These are phyloP conservation scores for Callinectes sapidus DNA, from an alignment of 2,888 invertebrate species.

Conservation along the genomic window DNA sequence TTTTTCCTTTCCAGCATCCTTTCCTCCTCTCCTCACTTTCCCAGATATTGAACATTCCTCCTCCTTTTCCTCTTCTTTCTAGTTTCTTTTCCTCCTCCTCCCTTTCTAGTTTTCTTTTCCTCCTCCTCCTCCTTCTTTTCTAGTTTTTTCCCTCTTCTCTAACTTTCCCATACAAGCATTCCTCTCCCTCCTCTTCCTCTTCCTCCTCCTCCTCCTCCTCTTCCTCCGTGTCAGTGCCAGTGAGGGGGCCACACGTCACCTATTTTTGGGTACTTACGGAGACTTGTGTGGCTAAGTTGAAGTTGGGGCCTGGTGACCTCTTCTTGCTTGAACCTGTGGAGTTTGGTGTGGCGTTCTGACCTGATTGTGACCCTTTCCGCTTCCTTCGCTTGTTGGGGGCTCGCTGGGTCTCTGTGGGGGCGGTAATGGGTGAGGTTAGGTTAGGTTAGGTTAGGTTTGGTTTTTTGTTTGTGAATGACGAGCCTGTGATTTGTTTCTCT, in stretches of 20 bases:
- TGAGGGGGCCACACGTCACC: background rate
- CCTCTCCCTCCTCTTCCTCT: background rate
- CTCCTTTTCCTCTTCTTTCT: background rate
- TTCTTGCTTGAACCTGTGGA: conserved; percentile 86
- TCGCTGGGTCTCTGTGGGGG: conserved; percentile 86
- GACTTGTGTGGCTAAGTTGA: conserved; percentile 95
- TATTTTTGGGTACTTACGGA: conserved; percentile 72
- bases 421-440: background rate
- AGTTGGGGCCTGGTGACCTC: conserved; percentile 96
- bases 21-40: too few species aligned
- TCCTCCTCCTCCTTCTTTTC: background rate
- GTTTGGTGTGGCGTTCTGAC: conserved; percentile 80
- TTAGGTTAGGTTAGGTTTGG: background rate
- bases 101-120: conserved; percentile 77
- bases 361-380: conserved; percentile 93
- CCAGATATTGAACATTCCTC: conserved; percentile 90
- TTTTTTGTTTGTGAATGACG: background rate
- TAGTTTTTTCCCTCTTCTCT: background rate
- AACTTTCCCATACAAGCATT: too few species aligned
- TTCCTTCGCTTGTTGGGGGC: conserved; percentile 97
- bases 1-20: background rate
- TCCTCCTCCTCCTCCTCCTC: background rate
- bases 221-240: background rate
- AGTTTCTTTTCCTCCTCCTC: conserved; percentile 77
- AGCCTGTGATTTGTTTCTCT: background rate